Conservation (phyloP, 2,888 invertebrate species). For the Xanthorhoe designata region DNA sequence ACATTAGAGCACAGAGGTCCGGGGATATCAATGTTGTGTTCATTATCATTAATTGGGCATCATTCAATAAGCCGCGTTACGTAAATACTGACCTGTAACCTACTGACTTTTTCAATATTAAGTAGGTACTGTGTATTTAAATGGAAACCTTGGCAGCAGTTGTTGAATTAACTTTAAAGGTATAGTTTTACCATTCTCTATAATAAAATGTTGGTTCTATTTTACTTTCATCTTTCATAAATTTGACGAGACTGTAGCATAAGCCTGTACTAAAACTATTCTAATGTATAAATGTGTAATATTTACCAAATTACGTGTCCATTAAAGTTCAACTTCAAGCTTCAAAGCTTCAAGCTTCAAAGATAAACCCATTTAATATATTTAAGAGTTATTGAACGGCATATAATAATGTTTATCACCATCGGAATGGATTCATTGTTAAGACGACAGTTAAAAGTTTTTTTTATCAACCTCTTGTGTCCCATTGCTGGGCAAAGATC, state of each 20-base stretch:
- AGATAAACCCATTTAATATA: background rate
- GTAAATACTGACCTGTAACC: constrained; percentile 25
- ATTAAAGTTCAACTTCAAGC: background rate
- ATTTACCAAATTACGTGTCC: background rate
- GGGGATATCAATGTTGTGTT: constrained; percentile 20
- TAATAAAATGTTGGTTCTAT: background rate
- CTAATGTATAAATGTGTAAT: background rate
- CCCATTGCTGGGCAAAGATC: too few relatives aligned
- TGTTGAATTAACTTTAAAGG: constrained; percentile 8
- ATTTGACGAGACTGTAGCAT: background rate
- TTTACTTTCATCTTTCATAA: background rate
- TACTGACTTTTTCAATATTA: constrained; percentile 19
- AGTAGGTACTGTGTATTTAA: constrained; percentile 15
- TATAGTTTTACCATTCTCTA: background rate
- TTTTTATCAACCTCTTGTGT: too few relatives aligned
- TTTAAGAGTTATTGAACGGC: background rate
- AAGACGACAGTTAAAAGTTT: too few relatives aligned
- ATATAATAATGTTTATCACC: background rate
- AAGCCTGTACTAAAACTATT: background rate
- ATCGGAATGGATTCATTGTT: background rate
- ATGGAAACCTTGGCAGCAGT: constrained; percentile 9
- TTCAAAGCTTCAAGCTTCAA: background rate
- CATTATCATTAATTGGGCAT: constrained; percentile 20
- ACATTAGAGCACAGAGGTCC: constrained; percentile 15
- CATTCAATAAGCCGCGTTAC: constrained; percentile 14